Conservation (phyloP, 2,888 invertebrate species). For the Amblyteles armatorius region DNA sequence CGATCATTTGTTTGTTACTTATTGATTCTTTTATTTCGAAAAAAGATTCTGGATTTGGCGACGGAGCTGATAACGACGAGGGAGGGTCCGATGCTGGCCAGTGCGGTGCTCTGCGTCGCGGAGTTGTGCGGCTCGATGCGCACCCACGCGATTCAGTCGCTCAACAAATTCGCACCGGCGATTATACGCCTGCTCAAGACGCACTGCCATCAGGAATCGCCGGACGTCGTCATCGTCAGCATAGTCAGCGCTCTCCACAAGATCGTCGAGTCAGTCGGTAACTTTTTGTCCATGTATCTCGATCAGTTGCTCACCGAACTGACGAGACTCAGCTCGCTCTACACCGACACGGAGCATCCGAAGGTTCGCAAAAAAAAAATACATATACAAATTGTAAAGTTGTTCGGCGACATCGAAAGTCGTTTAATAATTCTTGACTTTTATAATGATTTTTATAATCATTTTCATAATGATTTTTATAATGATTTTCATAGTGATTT, state of each 20-base stretch:
- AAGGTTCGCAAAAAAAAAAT: conserved; percentile 73
- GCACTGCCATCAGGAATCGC: conserved; percentile 87
- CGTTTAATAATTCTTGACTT: not conserved
- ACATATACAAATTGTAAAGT: not conserved
- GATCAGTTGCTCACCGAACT: conserved; percentile 89
- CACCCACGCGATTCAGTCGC: conserved; percentile 90
- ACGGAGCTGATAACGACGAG: conserved; percentile 87
- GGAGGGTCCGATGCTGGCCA: conserved; percentile 89
- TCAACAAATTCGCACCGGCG: conserved; percentile 93
- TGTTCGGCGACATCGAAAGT: too few species aligned
- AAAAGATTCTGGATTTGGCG: conserved; percentile 88
- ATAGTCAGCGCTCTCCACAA: conserved; percentile 92
- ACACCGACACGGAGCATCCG: conserved; percentile 78
- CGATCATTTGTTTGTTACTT: not conserved
- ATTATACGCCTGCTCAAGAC: conserved; percentile 88
- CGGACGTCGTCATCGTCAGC: conserved; percentile 89
- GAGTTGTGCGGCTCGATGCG: conserved; percentile 92
- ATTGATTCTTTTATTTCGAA: conserved; percentile 16
- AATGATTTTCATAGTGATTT: not conserved
- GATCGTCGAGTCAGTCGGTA: conserved; percentile 92
- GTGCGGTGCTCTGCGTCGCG: conserved; percentile 91
- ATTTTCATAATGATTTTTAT: not conserved
- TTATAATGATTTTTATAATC: not conserved
- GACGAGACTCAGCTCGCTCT: conserved; percentile 85
- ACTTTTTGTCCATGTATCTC: conserved; percentile 95